Evolutionary conservation across 2,113 vertebrate species (phyloP).

Genomic region (Alligator sinensis): DNA sequence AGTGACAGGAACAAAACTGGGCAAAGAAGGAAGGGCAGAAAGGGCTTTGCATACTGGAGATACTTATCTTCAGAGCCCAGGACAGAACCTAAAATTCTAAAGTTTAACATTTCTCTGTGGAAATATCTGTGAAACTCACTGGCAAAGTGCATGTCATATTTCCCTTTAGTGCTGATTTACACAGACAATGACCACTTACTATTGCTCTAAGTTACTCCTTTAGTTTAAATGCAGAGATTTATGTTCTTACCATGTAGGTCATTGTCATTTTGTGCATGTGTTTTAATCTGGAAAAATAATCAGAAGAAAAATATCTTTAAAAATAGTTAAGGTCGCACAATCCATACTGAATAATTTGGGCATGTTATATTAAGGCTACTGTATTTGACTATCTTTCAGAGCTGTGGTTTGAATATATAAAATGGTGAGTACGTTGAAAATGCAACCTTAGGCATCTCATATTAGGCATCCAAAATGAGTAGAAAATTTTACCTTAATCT

Average conservation of each 20-base stretch:
- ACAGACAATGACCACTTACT: not conserved
- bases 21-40: not conserved
- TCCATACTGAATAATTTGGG: not conserved
- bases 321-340: not conserved
- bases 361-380: not conserved
- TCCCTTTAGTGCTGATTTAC: not conserved
- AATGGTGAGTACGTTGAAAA: constrained; percentile 45
- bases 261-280: too few relatives aligned
- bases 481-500: not conserved
- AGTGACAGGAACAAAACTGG: not conserved
- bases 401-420: constrained; percentile 19
- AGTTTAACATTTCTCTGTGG: not conserved
- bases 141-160: accelerated
- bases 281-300: not conserved
- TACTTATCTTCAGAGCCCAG: not conserved
- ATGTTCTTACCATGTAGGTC: too few relatives aligned
- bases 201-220: not conserved
- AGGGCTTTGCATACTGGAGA: not conserved
- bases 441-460: not conserved
- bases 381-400: not conserved
- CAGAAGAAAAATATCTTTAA: not conserved
- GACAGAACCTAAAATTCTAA: too few relatives aligned
- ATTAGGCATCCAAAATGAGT: not conserved
- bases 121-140: not conserved
- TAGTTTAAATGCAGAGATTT: not conserved